Base-by-base conservation (phyloP, 2,888 invertebrate genomes). In the Meteorus cinctellus region DNA sequence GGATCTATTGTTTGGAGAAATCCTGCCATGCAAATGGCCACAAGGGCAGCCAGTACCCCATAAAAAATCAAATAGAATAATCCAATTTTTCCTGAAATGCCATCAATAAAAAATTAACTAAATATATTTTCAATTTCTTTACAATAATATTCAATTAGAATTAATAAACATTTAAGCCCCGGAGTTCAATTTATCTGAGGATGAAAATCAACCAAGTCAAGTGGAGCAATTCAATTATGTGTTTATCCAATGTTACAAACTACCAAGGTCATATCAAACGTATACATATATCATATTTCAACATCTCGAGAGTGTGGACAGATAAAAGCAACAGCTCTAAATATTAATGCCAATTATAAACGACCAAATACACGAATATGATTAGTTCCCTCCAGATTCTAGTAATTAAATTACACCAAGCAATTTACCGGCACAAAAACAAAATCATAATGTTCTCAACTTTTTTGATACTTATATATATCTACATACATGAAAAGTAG, bases 61-160 rank as follows among this genome's bases (percentile, higher is more conserved):
- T 98, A 99, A 92, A 98, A 99, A 84, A 96, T 93, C 84, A 97
- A 91, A 92, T 99, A 99, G 92, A 99, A 99, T n/a, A 97, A 90
- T 72, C 94, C 93, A 88, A 99, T 98, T 92, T 98, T 97, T 78
- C 94, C 98, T 98, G 92, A 63, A 41, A 12, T 68, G 62, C 48
- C 75, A 74, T 78, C 19, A n/a, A 10, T 66, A 51, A 41, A 68
- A 55, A 2, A 29, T 5, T 19, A 36, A 29, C 12, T n/a, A 8
- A 12, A 65, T 34, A 36, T 10, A 41, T 65, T 31, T 41, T 48
- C 29, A 51, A 24, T 68, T 41, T 12, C 4, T 29, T 16, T 29
- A 27, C 10, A n/a, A 68, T 68, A 45, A 62, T 34, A 41, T 36
- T 41, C 19, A 65, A 34, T 65, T 41, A 36, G 24, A 65, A 34